Conservation (phyloP, 2,113 vertebrate genomes). For the Carassius carassius region DNA sequence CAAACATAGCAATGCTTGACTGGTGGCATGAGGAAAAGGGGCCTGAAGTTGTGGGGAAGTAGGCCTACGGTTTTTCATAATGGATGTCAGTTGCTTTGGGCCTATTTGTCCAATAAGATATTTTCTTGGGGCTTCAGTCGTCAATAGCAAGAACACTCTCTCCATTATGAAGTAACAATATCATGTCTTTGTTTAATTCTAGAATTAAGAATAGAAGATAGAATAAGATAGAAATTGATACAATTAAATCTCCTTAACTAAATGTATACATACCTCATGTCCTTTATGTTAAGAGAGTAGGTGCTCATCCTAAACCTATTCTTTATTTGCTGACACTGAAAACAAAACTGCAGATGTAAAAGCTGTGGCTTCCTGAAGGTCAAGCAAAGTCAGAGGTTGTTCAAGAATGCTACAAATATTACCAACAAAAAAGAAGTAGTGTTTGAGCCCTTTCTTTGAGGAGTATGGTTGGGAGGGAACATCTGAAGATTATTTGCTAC, state of each 20-base stretch:
- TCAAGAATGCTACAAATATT: neutral
- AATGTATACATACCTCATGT: no score
- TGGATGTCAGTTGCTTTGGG: conserved; percentile 50
- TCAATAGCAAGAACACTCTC: no score
- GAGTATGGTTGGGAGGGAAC: conserved; percentile 32
- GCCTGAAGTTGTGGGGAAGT: neutral
- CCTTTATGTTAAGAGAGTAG: no score
- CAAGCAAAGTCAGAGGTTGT: neutral
- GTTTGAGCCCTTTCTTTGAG: no score
- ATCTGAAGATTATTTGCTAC: conserved; percentile 48
- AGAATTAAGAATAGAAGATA: neutral
- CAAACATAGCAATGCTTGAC: conserved; percentile 10
- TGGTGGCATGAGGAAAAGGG: neutral
- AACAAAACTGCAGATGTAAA: neutral
- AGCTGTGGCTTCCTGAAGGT: neutral
- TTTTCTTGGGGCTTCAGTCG: neutral
- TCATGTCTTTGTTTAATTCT: neutral
- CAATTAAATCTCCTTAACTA: no score
- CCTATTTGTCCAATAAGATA: neutral
- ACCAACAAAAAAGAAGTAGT: neutral
- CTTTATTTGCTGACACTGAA: neutral
- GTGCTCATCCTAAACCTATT: no score
- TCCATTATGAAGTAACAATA: neutral
- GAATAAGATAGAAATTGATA: no score
- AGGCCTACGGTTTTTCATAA: conserved; percentile 61